These are phyloP conservation scores for Ceratosolen solmsi DNA, from an alignment of 1,140 invertebrate genomes.

Conservation along the genomic window DNA sequence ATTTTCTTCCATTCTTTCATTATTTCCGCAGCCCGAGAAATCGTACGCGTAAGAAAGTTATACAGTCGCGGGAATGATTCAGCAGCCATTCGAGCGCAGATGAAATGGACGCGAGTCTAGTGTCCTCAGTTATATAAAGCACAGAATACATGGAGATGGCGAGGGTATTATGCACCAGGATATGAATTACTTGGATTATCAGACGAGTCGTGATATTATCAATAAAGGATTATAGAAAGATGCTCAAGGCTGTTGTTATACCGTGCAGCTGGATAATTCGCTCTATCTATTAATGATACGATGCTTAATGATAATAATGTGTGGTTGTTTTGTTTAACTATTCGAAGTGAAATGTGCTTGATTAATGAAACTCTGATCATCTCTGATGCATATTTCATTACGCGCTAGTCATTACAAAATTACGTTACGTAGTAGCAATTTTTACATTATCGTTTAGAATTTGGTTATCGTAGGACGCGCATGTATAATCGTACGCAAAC, in stretches of 20 bases:
- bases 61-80: constrained; percentile 1
- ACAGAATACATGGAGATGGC: background rate
- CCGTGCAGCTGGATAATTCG: too few relatives aligned
- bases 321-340: too few relatives aligned
- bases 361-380: too few relatives aligned
- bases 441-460: too few relatives aligned
- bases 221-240: background rate
- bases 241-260: background rate
- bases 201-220: background rate
- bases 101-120: background rate
- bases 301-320: background rate
- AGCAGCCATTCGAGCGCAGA: background rate
- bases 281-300: background rate
- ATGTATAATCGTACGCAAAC: too few relatives aligned
- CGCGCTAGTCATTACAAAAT: too few relatives aligned
- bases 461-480: too few relatives aligned
- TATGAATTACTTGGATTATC: background rate
- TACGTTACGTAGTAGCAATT: too few relatives aligned
- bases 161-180: background rate
- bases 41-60: constrained; percentile 18
- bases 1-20: background rate
- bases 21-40: background rate
- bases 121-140: background rate
- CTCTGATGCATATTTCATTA: too few relatives aligned
- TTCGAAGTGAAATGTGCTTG: too few relatives aligned